A percentile compares a stretch with the other conserved stretches of the same genome.
Evolutionary conservation across 1,140 invertebrate species (phyloP).

Genomic region (Drosophila paulistorum): DNA sequence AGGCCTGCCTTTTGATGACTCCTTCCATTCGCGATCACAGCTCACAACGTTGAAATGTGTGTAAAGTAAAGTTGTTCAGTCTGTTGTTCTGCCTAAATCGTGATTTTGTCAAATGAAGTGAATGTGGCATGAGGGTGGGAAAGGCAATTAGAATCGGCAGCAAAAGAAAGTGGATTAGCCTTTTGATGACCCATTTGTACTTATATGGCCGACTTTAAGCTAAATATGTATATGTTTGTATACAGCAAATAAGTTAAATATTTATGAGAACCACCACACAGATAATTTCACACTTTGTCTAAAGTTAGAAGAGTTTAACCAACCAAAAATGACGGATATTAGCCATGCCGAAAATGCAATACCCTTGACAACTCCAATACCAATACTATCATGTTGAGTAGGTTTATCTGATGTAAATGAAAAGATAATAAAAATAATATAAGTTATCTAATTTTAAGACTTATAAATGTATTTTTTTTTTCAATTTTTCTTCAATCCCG

Average conservation of each 20-base stretch:
- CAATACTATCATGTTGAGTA: too few relatives aligned
- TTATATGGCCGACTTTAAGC: slow-evolving; percentile 1
- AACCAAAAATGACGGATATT: neutral
- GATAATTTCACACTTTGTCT: slow-evolving; percentile 35
- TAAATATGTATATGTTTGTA: too few relatives aligned
- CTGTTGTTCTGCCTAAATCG: slow-evolving; percentile 53
- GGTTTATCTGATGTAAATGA: too few relatives aligned
- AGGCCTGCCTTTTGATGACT: slow-evolving; percentile 26
- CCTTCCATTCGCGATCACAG: neutral
- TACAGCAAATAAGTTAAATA: slow-evolving; percentile 17
- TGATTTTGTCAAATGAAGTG: slow-evolving; percentile 67
- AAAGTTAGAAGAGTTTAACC: slow-evolving; percentile 7
- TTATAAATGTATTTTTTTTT: too few relatives aligned
- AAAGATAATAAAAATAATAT: too few relatives aligned
- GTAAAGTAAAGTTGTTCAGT: slow-evolving; percentile 65
- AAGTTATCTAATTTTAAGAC: too few relatives aligned
- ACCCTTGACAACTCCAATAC: too few relatives aligned
- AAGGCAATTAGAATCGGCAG: slow-evolving; percentile 54
- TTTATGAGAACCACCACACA: slow-evolving; percentile 16
- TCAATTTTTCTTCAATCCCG: too few relatives aligned
- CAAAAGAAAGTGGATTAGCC: slow-evolving; percentile 11
- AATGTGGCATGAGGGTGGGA: slow-evolving; percentile 52
- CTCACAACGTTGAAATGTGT: slow-evolving; percentile 48
- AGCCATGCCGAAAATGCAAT: too few relatives aligned
- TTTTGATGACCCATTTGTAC: neutral